These are phyloP conservation scores for Amphipyra berbera DNA, from an alignment of 2,888 invertebrate species.

Conservation along the genomic window DNA sequence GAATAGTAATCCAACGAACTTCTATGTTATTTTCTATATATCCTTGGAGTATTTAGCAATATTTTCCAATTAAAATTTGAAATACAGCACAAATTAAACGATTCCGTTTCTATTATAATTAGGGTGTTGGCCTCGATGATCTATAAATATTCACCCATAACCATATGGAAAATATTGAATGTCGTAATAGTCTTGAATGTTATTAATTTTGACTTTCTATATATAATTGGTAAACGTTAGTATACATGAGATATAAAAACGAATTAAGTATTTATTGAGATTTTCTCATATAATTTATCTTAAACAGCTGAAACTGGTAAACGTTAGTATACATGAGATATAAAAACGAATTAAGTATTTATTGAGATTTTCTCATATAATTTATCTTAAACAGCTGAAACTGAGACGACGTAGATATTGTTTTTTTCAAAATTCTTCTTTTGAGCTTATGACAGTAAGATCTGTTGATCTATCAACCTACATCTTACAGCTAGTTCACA, in stretches of 20 bases:
- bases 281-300: neutral
- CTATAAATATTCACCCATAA: conserved; percentile 8
- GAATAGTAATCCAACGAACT: neutral
- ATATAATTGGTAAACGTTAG: conserved; percentile 6
- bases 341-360: neutral
- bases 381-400: too few relatives aligned
- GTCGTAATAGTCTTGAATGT: conserved; percentile 11
- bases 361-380: neutral
- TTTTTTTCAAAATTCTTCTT: too few relatives aligned
- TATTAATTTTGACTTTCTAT: conserved; percentile 17
- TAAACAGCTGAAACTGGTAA: neutral
- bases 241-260: neutral
- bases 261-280: neutral
- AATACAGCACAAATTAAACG: conserved; percentile 3
- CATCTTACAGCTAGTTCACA: too few relatives aligned
- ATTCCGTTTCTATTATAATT: conserved; percentile 12
- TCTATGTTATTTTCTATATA: neutral
- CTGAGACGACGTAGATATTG: neutral
- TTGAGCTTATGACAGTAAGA: too few relatives aligned
- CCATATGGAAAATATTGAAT: conserved; percentile 21
- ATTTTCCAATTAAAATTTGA: conserved; percentile 1
- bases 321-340: neutral
- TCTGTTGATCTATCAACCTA: too few relatives aligned
- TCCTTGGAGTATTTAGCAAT: conserved; percentile 14
- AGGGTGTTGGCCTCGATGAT: conserved; percentile 21